Conservation (phyloP, 2,888 invertebrate genomes). For the Tortricodes alternella region DNA sequence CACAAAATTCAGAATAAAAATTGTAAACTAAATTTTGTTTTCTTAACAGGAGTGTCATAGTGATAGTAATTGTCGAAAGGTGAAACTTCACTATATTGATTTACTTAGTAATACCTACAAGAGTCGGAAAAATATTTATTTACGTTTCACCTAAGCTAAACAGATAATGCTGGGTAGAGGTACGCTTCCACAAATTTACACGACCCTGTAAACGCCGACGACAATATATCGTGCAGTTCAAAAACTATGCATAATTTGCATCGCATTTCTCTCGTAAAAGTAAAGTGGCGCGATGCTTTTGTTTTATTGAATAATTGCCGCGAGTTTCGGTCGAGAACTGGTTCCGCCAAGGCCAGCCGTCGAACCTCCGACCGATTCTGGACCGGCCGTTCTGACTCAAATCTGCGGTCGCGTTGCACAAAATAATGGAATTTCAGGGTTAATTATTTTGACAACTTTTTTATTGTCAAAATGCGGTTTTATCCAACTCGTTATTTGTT, state of each 20-base stretch:
- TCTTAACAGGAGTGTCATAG: no score
- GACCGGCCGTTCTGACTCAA: background rate
- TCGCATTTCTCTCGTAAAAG: constrained; percentile 68
- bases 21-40: no score
- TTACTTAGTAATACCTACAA: no score
- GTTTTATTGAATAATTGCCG: constrained; percentile 82
- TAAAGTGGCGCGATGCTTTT: constrained; percentile 74
- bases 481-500: no score
- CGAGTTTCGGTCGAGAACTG: constrained; percentile 80
- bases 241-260: constrained; percentile 59
- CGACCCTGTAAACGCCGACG: no score
- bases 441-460: background rate
- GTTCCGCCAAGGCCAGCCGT: constrained; percentile 80
- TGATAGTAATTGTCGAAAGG: no score
- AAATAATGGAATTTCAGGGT: background rate
- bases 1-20: no score
- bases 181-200: no score
- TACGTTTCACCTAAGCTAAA: no score
- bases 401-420: background rate
- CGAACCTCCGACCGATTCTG: constrained; percentile 57
- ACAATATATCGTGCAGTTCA: background rate
- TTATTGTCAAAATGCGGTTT: background rate
- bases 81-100: no score
- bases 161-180: no score
- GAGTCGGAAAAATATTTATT: no score